A percentile compares a stretch with the other conserved stretches of the same genome.
phyloP scores from a whole-genome alignment of 2,797 vertebrate genomes.

The Esox masquinongy region DNA sequence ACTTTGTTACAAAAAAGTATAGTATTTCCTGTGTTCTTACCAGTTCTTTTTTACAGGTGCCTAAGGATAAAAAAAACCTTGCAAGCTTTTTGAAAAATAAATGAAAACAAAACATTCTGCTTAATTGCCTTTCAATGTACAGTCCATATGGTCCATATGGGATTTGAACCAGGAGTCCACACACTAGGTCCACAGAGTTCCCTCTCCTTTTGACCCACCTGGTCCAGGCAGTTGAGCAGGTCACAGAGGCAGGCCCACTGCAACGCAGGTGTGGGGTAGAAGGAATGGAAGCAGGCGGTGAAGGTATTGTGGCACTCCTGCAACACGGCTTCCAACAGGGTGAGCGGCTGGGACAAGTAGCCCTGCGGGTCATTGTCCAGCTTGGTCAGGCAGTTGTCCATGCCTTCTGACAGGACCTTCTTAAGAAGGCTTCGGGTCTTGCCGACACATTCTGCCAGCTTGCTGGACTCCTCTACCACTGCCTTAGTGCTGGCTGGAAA shows the following conservation, averaged over 20 bases:
- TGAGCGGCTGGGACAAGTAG: conserved; percentile 93
- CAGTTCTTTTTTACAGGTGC: background rate
- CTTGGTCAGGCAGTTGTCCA: conserved; percentile 95
- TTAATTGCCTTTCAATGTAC: background rate
- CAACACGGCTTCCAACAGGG: conserved; percentile 93
- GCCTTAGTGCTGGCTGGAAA: conserved; percentile 89
- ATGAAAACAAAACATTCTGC: background rate
- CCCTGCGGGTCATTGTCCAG: conserved; percentile 97
- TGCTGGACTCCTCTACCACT: conserved; percentile 96
- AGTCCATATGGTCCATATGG: background rate
- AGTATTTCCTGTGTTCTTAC: background rate
- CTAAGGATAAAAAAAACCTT: background rate
- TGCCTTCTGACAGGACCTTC: conserved; percentile 96
- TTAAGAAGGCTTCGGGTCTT: conserved; percentile 96
- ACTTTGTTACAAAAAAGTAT: no score
- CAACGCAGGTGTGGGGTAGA: conserved; percentile 95
- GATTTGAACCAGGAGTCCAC: background rate
- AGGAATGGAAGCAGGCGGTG: conserved; percentile 97
- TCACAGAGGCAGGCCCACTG: conserved; percentile 99
- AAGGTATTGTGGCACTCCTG: conserved; percentile 99
- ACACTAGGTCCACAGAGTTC: background rate
- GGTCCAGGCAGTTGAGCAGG: conserved; percentile 96
- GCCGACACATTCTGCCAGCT: conserved; percentile 96
- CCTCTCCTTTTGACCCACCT: conserved; percentile 72
- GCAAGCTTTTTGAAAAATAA: background rate